Evolutionary conservation across 2,113 vertebrate genomes (phyloP), one percentile per base, ranked within the genome.

Genomic region (Zapus hudsonius): DNA sequence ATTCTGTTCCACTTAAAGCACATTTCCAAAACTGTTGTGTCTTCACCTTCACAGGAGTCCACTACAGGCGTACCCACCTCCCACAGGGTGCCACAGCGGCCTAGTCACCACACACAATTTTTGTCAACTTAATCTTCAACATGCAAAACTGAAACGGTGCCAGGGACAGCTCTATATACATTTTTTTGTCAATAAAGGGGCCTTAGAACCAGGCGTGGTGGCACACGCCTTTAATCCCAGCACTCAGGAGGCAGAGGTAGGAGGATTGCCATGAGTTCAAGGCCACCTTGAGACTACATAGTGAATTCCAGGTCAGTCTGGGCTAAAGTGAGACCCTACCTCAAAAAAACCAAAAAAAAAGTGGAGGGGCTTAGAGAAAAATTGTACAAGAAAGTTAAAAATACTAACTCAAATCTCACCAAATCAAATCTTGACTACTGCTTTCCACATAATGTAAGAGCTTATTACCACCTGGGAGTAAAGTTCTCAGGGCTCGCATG

Each of bases 391-490:
- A 78, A 66, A 15, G 38, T 61, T 52, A 25, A 59, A 36, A 3
- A 25, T 12, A 17, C 29, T 64, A 19, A n/a, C 3, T 47, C 25
- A 59, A 20, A 16, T 31, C 47, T 7, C 29, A 38, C 20, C n/a
- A 7, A 8, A 36, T 6, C 6, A n/a, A n/a, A 3, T 2, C 2
- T 29, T 27, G 13, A 1, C 10, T 33, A 47, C 69, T 69, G 22
- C 6, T n/a, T 13, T 17, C 20, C 25, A n/a, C 8, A 57, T 36
- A 76, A 47, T 23, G 16, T 0, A n/a, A 22, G 20, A 16, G 1
- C 16, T 22, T 69, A 47, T 22, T 69, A 47, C 7, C 1, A 42
- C 61, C 11, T 67, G 0, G 52, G 52, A 15, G 10, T 57, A 44
- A 74, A 36, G 7, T 3, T 27, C 61, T 17, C 42, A 4, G n/a